Percentiles rank a stretch among this genome's conserved stretches.
phyloP scores from a whole-genome alignment of 2,888 invertebrate species.

The Chaetogeoica ovagalla region DNA sequence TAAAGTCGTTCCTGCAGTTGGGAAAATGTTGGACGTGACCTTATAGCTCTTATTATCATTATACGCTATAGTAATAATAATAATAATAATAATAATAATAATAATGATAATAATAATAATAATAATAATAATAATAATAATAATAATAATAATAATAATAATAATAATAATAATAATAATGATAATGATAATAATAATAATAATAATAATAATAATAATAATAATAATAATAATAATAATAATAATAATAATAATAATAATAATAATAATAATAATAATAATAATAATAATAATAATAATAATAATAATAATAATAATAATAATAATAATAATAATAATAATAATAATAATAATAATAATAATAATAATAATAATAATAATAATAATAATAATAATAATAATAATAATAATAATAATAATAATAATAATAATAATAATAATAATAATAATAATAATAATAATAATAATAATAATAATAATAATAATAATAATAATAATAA shows the following conservation, averaged over 20 bases:
- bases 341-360: not conserved
- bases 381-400: not conserved
- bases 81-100: not conserved
- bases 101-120: not conserved
- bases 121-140: not conserved
- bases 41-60: slow-evolving; percentile 26
- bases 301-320: not conserved
- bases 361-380: not conserved
- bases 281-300: not conserved
- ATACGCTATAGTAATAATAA: slow-evolving; percentile 9
- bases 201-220: not conserved
- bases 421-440: not conserved
- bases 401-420: not conserved
- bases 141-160: not conserved
- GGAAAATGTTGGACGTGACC: slow-evolving; percentile 37
- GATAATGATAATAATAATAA: not conserved
- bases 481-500: not conserved
- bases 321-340: not conserved
- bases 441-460: not conserved
- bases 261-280: not conserved
- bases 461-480: not conserved
- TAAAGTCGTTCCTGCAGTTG: slow-evolving; percentile 31
- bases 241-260: not conserved
- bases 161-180: not conserved
- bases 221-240: too few relatives aligned